Conservation (phyloP, 2,113 vertebrate genomes). For the Sarotherodon lohbergeri region DNA sequence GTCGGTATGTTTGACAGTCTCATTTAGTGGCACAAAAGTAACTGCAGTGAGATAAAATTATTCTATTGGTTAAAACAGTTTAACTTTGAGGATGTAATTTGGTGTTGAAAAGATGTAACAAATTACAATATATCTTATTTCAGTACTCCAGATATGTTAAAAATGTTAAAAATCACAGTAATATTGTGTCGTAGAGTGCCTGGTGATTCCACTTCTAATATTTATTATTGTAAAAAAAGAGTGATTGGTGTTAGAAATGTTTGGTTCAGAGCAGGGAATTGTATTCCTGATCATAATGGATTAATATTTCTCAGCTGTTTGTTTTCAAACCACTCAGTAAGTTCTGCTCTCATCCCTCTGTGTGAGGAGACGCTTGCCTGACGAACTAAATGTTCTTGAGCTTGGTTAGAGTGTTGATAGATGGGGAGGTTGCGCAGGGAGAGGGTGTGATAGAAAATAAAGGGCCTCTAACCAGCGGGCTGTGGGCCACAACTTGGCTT, state of each 20-base stretch:
- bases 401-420: neutral
- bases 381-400: neutral
- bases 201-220: neutral
- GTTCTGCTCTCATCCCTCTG: neutral
- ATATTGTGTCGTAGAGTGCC: neutral
- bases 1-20: neutral
- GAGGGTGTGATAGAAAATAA: constrained; percentile 13
- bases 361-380: neutral
- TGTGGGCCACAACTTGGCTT: constrained; percentile 10
- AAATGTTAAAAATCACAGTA: neutral
- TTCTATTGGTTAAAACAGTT: neutral
- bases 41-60: neutral
- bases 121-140: neutral
- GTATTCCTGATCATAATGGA: neutral
- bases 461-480: neutral
- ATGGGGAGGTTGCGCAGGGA: neutral
- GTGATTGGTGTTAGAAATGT: neutral
- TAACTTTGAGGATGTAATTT: neutral
- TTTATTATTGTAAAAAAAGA: neutral
- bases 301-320: neutral
- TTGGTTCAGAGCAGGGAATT: neutral
- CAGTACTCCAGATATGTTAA: neutral
- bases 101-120: neutral
- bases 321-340: constrained; percentile 18
- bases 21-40: neutral